Conservation (phyloP, 2,888 invertebrate species). For the Strigamia transsilvanica region DNA sequence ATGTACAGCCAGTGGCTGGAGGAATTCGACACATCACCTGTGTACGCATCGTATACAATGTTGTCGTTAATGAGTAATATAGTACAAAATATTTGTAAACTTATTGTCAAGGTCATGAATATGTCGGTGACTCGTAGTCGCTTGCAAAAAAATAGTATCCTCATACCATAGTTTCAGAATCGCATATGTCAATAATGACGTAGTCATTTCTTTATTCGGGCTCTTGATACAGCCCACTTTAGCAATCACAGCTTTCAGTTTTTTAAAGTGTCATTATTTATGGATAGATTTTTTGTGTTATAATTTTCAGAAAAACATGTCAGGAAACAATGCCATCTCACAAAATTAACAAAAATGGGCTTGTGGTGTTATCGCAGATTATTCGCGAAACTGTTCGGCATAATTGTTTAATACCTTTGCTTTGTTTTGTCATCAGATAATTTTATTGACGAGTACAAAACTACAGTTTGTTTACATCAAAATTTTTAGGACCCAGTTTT, state of each 20-base stretch:
- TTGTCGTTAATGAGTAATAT: constrained; percentile 12
- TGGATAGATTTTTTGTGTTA: neutral
- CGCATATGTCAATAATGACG: neutral
- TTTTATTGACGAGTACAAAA: too few relatives aligned
- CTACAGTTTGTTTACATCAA: too few relatives aligned
- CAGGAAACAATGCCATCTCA: neutral
- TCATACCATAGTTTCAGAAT: constrained; percentile 4
- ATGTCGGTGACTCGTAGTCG: neutral
- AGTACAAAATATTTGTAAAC: constrained; percentile 16
- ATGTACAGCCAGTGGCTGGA: constrained; percentile 13
- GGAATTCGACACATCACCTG: neutral
- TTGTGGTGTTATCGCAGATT: neutral
- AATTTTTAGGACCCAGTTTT: too few relatives aligned
- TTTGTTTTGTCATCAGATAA: too few relatives aligned
- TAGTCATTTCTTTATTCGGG: constrained; percentile 4
- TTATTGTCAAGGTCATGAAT: constrained; percentile 16
- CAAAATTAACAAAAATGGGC: neutral
- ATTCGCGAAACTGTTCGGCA: neutral
- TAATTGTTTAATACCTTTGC: too few relatives aligned
- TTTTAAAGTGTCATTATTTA: constrained; percentile 1
- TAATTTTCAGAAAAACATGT: neutral
- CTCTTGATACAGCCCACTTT: neutral
- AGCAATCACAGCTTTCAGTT: neutral
- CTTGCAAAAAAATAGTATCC: constrained; percentile 20
- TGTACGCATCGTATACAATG: constrained; percentile 23